Evolutionary conservation across 2,888 invertebrate genomes (phyloP).

Genomic region (Synanthedon vespiformis): DNA sequence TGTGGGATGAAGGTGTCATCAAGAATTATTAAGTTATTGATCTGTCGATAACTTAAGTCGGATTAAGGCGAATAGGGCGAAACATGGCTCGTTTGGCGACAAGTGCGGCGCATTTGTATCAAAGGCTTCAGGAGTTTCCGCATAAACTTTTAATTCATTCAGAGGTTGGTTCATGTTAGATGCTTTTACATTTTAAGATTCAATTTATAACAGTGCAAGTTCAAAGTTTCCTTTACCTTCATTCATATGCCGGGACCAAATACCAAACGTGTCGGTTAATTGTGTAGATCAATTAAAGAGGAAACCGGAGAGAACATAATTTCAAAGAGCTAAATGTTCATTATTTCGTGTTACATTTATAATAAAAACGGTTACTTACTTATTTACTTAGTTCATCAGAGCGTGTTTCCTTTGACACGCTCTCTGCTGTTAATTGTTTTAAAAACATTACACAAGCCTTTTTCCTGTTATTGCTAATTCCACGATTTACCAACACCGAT

Average conservation of each 20-base stretch:
- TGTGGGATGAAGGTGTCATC: conserved; percentile 1
- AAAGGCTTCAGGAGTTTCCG: conserved; percentile 55
- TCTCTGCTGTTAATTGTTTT: not conserved
- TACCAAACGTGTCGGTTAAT: too few species aligned
- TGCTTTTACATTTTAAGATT: not conserved
- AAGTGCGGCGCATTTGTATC: conserved; percentile 51
- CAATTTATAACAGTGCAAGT: too few species aligned
- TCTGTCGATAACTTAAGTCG: not conserved
- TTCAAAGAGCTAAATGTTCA: too few species aligned
- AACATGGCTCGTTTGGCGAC: conserved; percentile 51
- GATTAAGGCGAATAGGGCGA: not conserved
- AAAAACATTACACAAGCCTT: not conserved
- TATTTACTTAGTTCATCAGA: not conserved
- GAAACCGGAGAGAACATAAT: too few species aligned
- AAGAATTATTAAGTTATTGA: not conserved
- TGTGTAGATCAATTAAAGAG: too few species aligned
- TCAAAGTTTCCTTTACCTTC: too few species aligned
- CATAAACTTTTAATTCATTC: conserved; percentile 40
- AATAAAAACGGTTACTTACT: not conserved
- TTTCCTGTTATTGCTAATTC: not conserved
- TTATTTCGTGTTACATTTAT: too few species aligned
- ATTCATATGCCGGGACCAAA: too few species aligned
- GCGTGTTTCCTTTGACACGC: not conserved
- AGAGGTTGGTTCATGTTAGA: conserved; percentile 19
- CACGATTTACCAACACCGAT: not conserved